Evolutionary conservation across 1,140 invertebrate species (phyloP), one percentile per base, ranked within the genome.

Genomic region (Anastatus disparis): DNA sequence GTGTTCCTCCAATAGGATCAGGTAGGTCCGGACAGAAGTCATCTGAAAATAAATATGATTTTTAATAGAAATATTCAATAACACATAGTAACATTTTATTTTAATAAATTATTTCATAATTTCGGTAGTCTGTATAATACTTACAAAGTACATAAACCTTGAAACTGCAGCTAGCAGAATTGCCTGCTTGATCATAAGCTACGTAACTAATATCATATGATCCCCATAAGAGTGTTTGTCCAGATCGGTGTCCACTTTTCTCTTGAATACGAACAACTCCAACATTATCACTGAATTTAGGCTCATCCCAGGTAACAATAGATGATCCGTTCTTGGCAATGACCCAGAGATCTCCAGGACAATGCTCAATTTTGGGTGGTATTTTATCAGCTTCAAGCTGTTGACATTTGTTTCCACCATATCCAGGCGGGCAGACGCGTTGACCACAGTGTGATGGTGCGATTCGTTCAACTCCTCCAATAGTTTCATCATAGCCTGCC

Each of bases 241-340:
- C 97, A 46, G 95, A 93, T 74, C 91, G 89, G 75, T 97, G 93
- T 52, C 94, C 94, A 78, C 92, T 95, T 77, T 93, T 94, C 77
- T 97, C 94, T 70, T 93, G 89, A 24, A 96, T 89, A 77, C 91
- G 91, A 0, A 89, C 88, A 22, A 96, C 89, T 2, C 91, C 93
- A 31, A 96, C 91, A 78, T 97, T 96, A 77, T 97, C 95, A 67
- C 90, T 92, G 79, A 98, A 98, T 72, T 91, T 90, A 1, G 97
- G 97, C 74, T 97, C 94, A 79, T 97, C 94, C 97, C 96, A 98
- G n/a, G 89, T 91, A 0, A 98, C 95, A 67, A 95, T 90, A 0
- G 95, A 93, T 0, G 95, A 95, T 66, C 95, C 95, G 76, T 97
- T 96, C 76, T 93, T 93, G 2, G 95, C 94, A 73, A 97, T 95